Evolutionary conservation across 2,113 vertebrate genomes (phyloP), one percentile per base, ranked within the genome.

Genomic region (Barnardius zonarius): DNA sequence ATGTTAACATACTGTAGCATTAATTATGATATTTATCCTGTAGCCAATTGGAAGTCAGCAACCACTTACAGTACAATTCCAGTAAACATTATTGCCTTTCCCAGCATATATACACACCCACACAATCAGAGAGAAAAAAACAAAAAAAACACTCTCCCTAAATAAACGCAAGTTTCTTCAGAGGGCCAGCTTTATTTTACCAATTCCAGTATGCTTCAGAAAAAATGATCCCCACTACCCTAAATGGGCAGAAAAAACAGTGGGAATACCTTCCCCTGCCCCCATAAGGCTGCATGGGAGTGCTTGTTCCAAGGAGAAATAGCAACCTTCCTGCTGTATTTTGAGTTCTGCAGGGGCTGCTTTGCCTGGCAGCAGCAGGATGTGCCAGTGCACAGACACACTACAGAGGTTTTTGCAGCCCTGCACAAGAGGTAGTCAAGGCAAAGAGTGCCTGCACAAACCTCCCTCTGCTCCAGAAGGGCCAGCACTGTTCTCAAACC

Each of bases 1-100:
- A 96, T 86, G 72, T n/a, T 92, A 95, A 86, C 67, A 91, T 82
- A 61, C 80, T 85, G 92, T 41, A 37, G 82, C 69, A 95, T 91
- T 91, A 93, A 63, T 96, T 94, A 84, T 77, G 78, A 84, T 88
- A 95, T 95, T 95, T 96, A 78, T 84, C 93, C 85, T 0, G 0
- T 54, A 69, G 79, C 3, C 20, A 91, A 93, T 25, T 91, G 83
- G 61, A 81, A 94, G 88, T 94, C 86, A 81, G 81, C 92, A 96
- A 59, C 78, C 95, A 92, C 88, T 95, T 96, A 90, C 51, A 92
- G 88, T 20, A 68, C 90, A 46, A 54, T 96, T 94, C 95, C 94
- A 90, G 92, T 85, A 94, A 97, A 94, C 83, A 96, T 90, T 44
- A 91, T 35, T 86, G 92, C 90, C 79, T 94, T 97, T 90, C 94